Conservation (phyloP, 2,888 invertebrate species). For the Ochropacha duplaris region DNA sequence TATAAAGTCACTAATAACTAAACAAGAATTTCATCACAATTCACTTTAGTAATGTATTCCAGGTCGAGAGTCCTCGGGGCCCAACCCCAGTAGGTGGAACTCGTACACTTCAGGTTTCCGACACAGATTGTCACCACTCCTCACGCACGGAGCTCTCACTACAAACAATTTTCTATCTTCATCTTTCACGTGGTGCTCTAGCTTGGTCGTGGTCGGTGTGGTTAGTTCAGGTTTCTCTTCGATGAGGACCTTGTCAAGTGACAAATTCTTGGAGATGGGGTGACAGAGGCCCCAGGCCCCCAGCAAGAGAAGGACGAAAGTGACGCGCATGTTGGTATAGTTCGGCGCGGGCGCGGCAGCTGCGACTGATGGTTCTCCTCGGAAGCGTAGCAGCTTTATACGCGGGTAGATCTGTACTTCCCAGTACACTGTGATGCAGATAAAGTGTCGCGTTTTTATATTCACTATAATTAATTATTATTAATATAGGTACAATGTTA, state of each 20-base stretch:
- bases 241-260: background rate
- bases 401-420: conserved; percentile 18
- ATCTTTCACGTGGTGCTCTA: background rate
- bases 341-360: too few relatives aligned
- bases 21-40: background rate
- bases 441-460: conserved; percentile 9
- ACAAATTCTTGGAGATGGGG: background rate
- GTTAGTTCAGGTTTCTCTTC: background rate
- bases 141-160: conserved; percentile 14
- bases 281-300: conserved; percentile 10
- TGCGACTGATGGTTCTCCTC: conserved; percentile 31
- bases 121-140: conserved; percentile 8
- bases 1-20: too few relatives aligned
- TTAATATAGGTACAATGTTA: background rate
- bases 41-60: background rate
- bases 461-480: conserved; percentile 2
- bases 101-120: conserved; percentile 18
- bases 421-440: conserved; percentile 18
- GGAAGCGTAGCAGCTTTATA: conserved; percentile 26
- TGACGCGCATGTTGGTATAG: conserved; percentile 19
- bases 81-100: conserved; percentile 20
- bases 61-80: background rate
- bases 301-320: conserved; percentile 12
- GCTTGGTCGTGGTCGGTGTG: background rate
- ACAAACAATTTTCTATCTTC: conserved; percentile 16